Evolutionary conservation across 2,888 invertebrate genomes (phyloP).

Genomic region (Heliconius sara): DNA sequence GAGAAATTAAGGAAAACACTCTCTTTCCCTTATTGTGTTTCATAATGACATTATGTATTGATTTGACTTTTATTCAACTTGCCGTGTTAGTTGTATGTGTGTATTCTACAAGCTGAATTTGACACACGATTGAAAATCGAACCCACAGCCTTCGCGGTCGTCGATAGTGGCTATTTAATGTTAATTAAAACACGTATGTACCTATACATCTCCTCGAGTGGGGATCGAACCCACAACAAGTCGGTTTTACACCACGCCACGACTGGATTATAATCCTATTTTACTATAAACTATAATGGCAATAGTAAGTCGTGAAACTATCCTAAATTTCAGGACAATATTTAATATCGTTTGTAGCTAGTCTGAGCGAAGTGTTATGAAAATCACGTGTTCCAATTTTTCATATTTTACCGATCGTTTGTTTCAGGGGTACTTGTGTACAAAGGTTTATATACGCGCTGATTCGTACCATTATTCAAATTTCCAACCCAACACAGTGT

Average conservation of each 20-base stretch:
- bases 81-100: too few relatives aligned
- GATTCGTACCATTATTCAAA: not conserved
- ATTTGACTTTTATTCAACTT: too few relatives aligned
- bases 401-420: not conserved
- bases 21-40: fast-evolving
- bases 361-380: not conserved
- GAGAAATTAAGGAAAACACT: not conserved
- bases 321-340: not conserved
- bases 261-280: not conserved
- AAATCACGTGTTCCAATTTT: slow-evolving; percentile 12
- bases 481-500: not conserved
- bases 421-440: not conserved
- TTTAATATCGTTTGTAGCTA: not conserved
- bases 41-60: not conserved
- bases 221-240: too few relatives aligned
- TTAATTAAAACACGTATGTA: too few relatives aligned
- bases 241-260: too few relatives aligned
- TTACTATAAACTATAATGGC: not conserved
- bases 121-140: too few relatives aligned
- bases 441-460: slow-evolving; percentile 1
- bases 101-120: too few relatives aligned
- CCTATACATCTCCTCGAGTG: too few relatives aligned
- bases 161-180: too few relatives aligned
- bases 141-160: too few relatives aligned
- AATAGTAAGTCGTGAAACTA: not conserved